phyloP scores from a whole-genome alignment of 2,113 vertebrate species.

The Tricholaema leucomelas region DNA sequence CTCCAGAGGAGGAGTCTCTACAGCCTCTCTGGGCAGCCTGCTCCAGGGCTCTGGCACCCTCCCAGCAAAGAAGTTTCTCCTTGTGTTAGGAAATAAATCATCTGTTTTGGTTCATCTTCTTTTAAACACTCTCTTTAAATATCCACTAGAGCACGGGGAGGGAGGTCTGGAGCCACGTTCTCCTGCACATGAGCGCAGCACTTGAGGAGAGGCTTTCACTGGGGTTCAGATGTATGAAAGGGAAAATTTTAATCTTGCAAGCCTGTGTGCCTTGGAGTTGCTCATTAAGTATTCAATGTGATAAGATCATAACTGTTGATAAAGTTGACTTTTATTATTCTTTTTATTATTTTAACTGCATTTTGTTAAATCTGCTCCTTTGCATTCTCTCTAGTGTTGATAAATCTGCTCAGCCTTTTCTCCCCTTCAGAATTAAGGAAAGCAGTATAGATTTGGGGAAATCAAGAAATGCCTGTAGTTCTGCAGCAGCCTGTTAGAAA shows the following conservation, averaged over 20 bases:
- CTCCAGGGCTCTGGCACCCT: background rate
- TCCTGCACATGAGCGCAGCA: background rate
- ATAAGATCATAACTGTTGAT: background rate
- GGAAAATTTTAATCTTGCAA: background rate
- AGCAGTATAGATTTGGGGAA: background rate
- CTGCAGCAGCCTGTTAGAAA: background rate
- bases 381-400: background rate
- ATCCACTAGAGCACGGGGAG: fast-evolving
- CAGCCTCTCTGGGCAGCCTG: background rate
- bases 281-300: background rate
- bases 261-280: background rate
- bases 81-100: background rate
- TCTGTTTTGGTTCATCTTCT: background rate
- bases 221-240: background rate
- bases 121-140: background rate
- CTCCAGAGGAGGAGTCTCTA: too few relatives aligned
- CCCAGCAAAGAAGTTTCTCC: too few relatives aligned
- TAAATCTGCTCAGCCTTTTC: background rate
- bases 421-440: background rate
- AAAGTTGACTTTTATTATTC: background rate
- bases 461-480: background rate
- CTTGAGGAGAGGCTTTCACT: background rate
- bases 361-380: background rate
- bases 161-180: background rate
- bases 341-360: background rate